A percentile compares a stretch with the other conserved stretches of the same genome.
These are phyloP conservation scores for Chrysochloris asiatica DNA, from an alignment of 2,113 vertebrate genomes.

Conservation along the genomic window DNA sequence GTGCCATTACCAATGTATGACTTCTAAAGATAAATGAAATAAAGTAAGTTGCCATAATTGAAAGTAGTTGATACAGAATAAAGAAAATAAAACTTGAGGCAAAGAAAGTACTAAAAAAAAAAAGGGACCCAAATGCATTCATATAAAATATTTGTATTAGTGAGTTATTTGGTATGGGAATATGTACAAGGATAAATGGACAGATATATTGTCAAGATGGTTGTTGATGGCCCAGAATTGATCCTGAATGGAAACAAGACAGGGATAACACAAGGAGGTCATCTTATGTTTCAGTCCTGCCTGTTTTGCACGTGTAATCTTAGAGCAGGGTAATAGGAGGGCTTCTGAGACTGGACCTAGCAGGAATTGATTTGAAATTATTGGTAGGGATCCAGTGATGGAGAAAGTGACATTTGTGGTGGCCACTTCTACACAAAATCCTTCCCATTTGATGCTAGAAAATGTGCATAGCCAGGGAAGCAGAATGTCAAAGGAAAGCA, in stretches of 20 bases:
- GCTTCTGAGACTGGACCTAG: neutral
- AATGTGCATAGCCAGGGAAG: neutral
- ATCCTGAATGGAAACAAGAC: neutral
- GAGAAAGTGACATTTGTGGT: neutral
- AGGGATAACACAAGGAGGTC: neutral
- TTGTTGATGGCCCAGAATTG: neutral
- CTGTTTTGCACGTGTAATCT: neutral
- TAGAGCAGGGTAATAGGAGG: neutral
- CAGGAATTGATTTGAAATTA: neutral
- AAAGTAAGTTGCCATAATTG: neutral
- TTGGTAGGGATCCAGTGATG: neutral
- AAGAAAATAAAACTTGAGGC: neutral
- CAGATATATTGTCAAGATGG: neutral
- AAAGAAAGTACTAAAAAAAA: slow-evolving; percentile 41
- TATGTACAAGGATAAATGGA: neutral
- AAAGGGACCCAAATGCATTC: neutral
- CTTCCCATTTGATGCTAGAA: neutral
- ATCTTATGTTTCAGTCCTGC: neutral
- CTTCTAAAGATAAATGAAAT: neutral
- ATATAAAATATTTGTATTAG: no score
- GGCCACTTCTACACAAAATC: neutral
- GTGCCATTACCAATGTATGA: neutral
- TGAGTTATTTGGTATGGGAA: neutral
- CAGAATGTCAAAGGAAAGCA: neutral
- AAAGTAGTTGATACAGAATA: neutral